Conservation (phyloP, 2,888 invertebrate species). For the Hedya salicella region DNA sequence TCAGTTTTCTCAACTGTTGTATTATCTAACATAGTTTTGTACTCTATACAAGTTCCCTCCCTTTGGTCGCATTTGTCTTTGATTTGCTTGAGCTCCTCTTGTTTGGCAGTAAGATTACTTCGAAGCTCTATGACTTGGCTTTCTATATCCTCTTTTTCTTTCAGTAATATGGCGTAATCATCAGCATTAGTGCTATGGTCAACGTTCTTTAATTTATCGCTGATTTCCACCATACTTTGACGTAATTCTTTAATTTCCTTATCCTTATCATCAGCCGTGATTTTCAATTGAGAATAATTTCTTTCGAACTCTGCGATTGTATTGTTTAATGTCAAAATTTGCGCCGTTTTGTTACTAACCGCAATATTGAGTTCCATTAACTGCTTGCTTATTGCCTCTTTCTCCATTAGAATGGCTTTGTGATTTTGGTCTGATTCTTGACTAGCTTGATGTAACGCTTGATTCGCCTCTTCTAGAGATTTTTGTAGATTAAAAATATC, state of each 20-base stretch:
- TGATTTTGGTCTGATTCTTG: slow-evolving; percentile 54
- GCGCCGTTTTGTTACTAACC: slow-evolving; percentile 58
- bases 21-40: slow-evolving; percentile 62
- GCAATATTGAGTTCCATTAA: slow-evolving; percentile 62
- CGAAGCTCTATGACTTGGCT: slow-evolving; percentile 58
- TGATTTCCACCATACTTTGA: slow-evolving; percentile 67
- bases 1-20: slow-evolving; percentile 86
- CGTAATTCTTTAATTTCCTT: slow-evolving; percentile 73
- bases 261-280: slow-evolving; percentile 60
- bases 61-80: slow-evolving; percentile 56
- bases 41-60: slow-evolving; percentile 63
- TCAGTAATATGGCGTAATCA: slow-evolving; percentile 61
- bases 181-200: slow-evolving; percentile 63
- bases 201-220: slow-evolving; percentile 64
- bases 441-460: slow-evolving; percentile 52
- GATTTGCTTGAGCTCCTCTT: slow-evolving; percentile 58
- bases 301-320: slow-evolving; percentile 58
- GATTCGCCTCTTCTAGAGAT: slow-evolving; percentile 54
- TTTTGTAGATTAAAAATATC: slow-evolving; percentile 65
- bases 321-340: slow-evolving; percentile 58
- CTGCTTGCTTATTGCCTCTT: slow-evolving; percentile 64
- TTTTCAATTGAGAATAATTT: slow-evolving; percentile 53
- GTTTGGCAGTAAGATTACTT: slow-evolving; percentile 56
- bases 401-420: slow-evolving; percentile 50
- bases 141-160: slow-evolving; percentile 66